Conservation (phyloP, 2,113 vertebrate species). For the Pagrus major region DNA sequence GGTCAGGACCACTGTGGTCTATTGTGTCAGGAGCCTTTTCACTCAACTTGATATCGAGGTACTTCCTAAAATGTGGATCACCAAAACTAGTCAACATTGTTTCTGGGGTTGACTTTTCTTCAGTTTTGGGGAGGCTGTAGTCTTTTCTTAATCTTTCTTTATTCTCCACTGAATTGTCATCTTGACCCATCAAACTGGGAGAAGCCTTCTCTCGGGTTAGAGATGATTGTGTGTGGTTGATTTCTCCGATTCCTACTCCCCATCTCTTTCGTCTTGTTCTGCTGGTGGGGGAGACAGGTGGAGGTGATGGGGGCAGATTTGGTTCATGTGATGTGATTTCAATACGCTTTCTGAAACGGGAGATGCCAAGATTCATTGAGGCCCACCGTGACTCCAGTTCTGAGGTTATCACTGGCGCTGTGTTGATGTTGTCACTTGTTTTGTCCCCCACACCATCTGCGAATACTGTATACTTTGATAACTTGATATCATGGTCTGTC, state of each 20-base stretch:
- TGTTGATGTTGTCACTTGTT: constrained; percentile 12
- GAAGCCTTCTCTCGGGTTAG: not conserved
- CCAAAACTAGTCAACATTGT: not conserved
- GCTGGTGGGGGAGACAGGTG: constrained; percentile 29
- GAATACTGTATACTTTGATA: constrained; percentile 63
- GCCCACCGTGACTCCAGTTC: constrained; percentile 72
- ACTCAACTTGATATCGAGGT: no score
- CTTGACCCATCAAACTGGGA: not conserved
- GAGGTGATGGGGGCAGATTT: constrained; percentile 21
- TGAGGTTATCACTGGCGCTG: constrained; percentile 44
- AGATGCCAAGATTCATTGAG: constrained; percentile 67
- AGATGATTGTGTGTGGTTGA: constrained; percentile 7
- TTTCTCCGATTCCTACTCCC: constrained; percentile 10
- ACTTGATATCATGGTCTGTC: constrained; percentile 46
- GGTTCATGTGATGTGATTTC: constrained; percentile 51
- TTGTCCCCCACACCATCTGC: constrained; percentile 13
- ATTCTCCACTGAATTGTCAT: not conserved
- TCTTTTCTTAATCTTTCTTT: not conserved
- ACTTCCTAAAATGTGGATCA: not conserved
- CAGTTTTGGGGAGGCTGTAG: not conserved
- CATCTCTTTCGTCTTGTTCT: constrained; percentile 34
- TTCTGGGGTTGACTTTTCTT: constrained; percentile 2
- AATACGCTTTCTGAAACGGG: constrained; percentile 71
- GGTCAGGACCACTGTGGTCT: constrained; percentile 14
- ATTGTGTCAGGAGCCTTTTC: constrained; percentile 3